Base-by-base conservation (phyloP, 2,888 invertebrate genomes). In the Apodemia duryi region DNA sequence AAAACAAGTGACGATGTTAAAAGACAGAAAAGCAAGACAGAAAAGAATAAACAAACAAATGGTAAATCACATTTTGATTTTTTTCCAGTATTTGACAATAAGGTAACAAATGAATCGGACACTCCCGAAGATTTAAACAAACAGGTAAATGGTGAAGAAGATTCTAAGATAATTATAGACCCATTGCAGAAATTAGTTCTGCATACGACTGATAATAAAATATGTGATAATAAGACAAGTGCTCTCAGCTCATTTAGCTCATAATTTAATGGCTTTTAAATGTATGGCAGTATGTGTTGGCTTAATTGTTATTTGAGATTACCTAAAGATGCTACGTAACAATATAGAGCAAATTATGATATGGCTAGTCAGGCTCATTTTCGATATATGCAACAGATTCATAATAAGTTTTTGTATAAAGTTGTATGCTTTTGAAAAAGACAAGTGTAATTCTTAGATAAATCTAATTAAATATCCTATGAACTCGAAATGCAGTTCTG, bases 191-290 rank as follows among this genome's bases (percentile, higher is more conserved):
- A 91, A 74, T 66, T 91, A 87, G 87, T 85, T 83, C 82, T 91
- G 88, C 89, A 85, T 82, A 81, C 91, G 91, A 91, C 91, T 91
- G 91, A 91, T 87, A 91, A 86, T 79, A 87, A 88, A 82, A 82
- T 88, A 85, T 91, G 91, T 91, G 91, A 91, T 91, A 91, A 84
- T 87, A 89, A 88, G 71, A 78, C 85, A 80, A 90, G 87, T 85
- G 86, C 88, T 82, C 85, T 91, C 85, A 88, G 86, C 86, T 88
- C 91, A 79, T 81, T 88, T 85, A 87, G 86, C 80, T 85, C 86
- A 75, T 88, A 88, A 85, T 82, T 80, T 70, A 78, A 82, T 81
- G 79, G 84, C 85, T 73, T 85, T 81, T 86, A 83, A 77, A 79
- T 86, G 81, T 85, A 84, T 75, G 77, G 79, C 77, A 69, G 74